phyloP scores from a whole-genome alignment of 2,888 invertebrate species.

The Hirtodrosophila alboralis region DNA sequence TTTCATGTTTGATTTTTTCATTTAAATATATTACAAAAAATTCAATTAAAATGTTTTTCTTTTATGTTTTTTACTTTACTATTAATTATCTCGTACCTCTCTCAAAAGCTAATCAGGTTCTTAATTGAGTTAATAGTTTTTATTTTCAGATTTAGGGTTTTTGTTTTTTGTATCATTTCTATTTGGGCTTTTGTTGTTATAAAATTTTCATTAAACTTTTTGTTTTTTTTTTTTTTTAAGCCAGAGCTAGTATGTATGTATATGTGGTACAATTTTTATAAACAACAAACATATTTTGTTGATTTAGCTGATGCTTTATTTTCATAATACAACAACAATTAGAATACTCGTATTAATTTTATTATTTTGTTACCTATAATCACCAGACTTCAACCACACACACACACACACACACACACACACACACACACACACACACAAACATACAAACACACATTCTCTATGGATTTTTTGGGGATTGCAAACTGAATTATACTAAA shows the following conservation, averaged over 20 bases:
- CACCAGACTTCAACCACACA: slow-evolving; percentile 16
- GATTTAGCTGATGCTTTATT: slow-evolving; percentile 18
- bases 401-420: slow-evolving; percentile 8
- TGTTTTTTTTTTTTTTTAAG: slow-evolving; percentile 31
- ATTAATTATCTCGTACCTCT: slow-evolving; percentile 50
- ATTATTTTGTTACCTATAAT: slow-evolving; percentile 16
- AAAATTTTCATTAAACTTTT: slow-evolving; percentile 23
- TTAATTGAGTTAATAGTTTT: slow-evolving; percentile 63
- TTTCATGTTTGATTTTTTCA: slow-evolving; percentile 8
- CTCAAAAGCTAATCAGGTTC: slow-evolving; percentile 74
- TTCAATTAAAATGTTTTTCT: slow-evolving; percentile 69
- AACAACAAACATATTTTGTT: slow-evolving; percentile 50
- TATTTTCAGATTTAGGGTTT: slow-evolving; percentile 5
- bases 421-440: slow-evolving; percentile 2
- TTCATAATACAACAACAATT: slow-evolving; percentile 38
- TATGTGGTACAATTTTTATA: slow-evolving; percentile 30
- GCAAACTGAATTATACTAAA: too few relatives aligned
- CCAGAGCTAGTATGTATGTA: slow-evolving; percentile 48
- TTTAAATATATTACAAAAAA: slow-evolving; percentile 71
- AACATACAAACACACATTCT: slow-evolving; percentile 1
- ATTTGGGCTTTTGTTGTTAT: slow-evolving; percentile 25
- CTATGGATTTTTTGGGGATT: slow-evolving; percentile 1
- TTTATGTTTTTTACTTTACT: slow-evolving; percentile 32
- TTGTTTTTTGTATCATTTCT: neutral
- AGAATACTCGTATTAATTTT: slow-evolving; percentile 41